Evolutionary conservation across 2,113 vertebrate species (phyloP).

Genomic region (Hippocampus guttulatus): DNA sequence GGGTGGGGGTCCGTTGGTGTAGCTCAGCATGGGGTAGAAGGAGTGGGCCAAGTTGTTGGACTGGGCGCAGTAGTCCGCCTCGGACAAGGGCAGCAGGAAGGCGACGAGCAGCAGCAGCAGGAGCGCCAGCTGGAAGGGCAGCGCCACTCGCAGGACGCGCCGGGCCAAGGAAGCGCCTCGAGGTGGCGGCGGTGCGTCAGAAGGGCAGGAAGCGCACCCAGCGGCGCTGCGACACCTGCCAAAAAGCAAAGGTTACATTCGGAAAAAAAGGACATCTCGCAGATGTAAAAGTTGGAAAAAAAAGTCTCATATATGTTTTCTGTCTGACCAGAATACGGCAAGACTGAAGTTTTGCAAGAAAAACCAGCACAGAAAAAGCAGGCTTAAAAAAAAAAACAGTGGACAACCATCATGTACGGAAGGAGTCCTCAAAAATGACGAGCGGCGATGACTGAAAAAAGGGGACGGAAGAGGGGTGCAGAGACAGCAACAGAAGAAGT

Average conservation of each 20-base stretch:
- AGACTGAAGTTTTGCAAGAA: constrained; percentile 36
- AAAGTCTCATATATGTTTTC: too few species aligned
- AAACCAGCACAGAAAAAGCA: constrained; percentile 40
- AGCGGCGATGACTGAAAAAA: constrained; percentile 41
- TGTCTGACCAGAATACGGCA: neutral
- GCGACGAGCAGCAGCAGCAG: constrained; percentile 82
- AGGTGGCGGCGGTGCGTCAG: constrained; percentile 67
- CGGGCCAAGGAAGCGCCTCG: constrained; percentile 69
- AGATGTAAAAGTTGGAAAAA: too few species aligned
- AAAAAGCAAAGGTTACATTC: constrained; percentile 10
- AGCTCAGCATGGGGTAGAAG: constrained; percentile 92
- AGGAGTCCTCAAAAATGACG: constrained; percentile 40
- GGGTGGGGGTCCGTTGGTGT: constrained; percentile 92
- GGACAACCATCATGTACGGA: neutral
- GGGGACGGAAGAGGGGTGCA: constrained; percentile 38
- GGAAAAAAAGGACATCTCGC: too few species aligned
- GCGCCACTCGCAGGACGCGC: constrained; percentile 83
- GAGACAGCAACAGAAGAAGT: constrained; percentile 53
- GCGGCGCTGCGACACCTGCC: constrained; percentile 83
- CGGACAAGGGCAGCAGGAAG: constrained; percentile 84
- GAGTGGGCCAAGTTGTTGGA: constrained; percentile 92
- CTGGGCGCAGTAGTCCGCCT: constrained; percentile 87
- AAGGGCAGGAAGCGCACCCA: constrained; percentile 96
- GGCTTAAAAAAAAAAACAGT: constrained; percentile 16
- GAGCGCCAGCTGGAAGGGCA: constrained; percentile 85